Conservation (phyloP, 2,888 invertebrate genomes). For the Tuberolachnus salignus region DNA sequence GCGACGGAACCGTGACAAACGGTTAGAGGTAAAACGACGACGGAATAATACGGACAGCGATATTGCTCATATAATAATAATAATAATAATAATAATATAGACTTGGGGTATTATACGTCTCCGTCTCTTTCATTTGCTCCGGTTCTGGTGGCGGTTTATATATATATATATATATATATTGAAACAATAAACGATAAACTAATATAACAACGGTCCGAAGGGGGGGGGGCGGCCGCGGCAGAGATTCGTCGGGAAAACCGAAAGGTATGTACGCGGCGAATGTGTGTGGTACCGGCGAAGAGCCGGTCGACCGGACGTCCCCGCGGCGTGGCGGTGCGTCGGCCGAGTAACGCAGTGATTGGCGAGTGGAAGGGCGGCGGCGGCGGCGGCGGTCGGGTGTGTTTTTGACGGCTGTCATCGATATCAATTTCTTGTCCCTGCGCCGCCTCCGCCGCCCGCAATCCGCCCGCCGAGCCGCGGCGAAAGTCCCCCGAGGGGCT, state of each 20-base stretch:
- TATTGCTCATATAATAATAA: no score
- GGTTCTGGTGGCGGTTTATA: background rate
- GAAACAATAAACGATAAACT: conserved; percentile 43
- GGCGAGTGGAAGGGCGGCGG: background rate
- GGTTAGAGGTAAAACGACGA: conserved; percentile 3
- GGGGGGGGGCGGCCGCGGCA: background rate
- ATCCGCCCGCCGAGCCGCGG: no score
- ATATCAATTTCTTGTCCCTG: conserved; percentile 54
- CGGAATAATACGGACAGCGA: background rate
- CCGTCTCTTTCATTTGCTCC: background rate
- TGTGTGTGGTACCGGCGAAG: no score
- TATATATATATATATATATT: background rate
- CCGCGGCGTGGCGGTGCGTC: background rate
- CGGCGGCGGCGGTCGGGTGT: conserved; percentile 3
- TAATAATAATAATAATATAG: no score
- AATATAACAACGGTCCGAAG: conserved; percentile 35
- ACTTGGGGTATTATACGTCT: background rate
- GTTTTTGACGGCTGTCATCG: conserved; percentile 56
- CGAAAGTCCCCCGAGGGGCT: conserved; percentile 20
- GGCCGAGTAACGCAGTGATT: background rate
- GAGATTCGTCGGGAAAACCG: conserved; percentile 21
- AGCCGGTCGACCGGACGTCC: no score
- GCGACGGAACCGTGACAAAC: background rate
- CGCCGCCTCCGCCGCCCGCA: background rate
- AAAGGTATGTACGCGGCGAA: background rate